Evolutionary conservation across 2,888 invertebrate species (phyloP), one percentile per base, ranked within the genome.

Genomic region (Macrosiphum euphorbiae): DNA sequence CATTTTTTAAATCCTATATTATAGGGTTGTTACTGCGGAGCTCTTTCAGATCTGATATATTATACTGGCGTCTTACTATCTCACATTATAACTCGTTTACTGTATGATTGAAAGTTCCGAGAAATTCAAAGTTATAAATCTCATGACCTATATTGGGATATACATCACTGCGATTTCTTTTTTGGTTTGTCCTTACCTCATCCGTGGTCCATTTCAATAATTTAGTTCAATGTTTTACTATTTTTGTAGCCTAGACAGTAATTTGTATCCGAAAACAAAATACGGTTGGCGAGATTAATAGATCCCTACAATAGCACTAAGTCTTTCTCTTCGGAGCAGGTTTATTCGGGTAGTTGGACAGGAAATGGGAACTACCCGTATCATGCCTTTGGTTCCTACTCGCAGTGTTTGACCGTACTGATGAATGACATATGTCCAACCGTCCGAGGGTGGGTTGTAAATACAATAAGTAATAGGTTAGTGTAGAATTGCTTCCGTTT

Each of bases 391-490:
- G 78, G 78, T 35, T 67, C n/a, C 28, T 61, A 61, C 28, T 61
- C 3, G 61, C 11, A 67, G 67, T 67, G 67, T 67, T 16, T 78
- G 78, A 35, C 78, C 35, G 35, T 78, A 78, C 78, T 78, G 78
- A 78, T 35, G 35, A 78, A 78, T 78, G 78, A 35, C 78, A 78
- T 78, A 35, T 78, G 78, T 78, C 78, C 78, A 78, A 78, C 20
- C 20, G 35, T 78, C 78, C 20, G 20, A 35, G 78, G 35, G 20
- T 20, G 78, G 35, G 78, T 35, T 35, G 20, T 78, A 78, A 78
- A 78, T 78, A 78, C 78, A 78, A 78, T 78, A 78, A 35, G 35
- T 78, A 78, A 78, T 35, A 78, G n/a, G 20, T 67, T 67, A 78
- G 20, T 16, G 35, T 78, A 78, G 20, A 35, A 78, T 78, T 20